A percentile compares a stretch with the other conserved stretches of the same genome.
phyloP scores from a whole-genome alignment of 2,888 invertebrate species.

The Entomobrya multifasciata region DNA sequence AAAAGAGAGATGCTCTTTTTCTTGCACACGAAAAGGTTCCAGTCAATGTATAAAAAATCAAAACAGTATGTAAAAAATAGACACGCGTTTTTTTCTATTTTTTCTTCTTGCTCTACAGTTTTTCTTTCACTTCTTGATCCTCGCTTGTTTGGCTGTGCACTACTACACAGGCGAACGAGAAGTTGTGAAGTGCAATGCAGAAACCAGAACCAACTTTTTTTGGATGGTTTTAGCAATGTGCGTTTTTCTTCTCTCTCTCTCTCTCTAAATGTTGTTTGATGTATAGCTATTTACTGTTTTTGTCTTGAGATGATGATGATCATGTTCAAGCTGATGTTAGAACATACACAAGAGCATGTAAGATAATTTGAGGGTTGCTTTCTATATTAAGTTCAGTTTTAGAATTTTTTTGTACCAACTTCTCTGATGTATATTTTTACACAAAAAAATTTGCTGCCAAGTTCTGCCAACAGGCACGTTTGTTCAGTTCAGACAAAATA shows the following conservation, averaged over 20 bases:
- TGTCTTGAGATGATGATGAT: constrained; percentile 48
- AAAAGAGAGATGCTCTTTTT: background rate
- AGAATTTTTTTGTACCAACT: constrained; percentile 4
- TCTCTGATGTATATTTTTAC: constrained; percentile 33
- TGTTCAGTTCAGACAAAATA: background rate
- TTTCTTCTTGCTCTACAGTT: constrained; percentile 44
- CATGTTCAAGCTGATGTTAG: background rate
- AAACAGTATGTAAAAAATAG: constrained; percentile 80
- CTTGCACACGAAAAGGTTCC: constrained; percentile 39
- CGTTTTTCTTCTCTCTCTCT: too few relatives aligned
- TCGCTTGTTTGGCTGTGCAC: constrained; percentile 15
- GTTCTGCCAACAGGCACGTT: constrained; percentile 59
- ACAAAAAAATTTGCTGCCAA: constrained; percentile 34
- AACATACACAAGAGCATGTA: constrained; percentile 22
- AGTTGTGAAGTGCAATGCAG: constrained; percentile 62
- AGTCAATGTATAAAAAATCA: constrained; percentile 77
- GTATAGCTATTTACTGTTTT: constrained; percentile 47
- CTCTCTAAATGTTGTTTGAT: constrained; percentile 37
- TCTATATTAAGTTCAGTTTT: constrained; percentile 13
- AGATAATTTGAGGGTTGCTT: constrained; percentile 33
- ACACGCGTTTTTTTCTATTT: constrained; percentile 68
- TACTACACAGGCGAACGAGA: background rate
- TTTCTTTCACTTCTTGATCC: constrained; percentile 52
- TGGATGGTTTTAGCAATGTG: constrained; percentile 70
- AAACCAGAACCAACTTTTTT: constrained; percentile 69